phyloP scores from a whole-genome alignment of 2,113 vertebrate genomes.

The Stegostoma tigrinum region DNA sequence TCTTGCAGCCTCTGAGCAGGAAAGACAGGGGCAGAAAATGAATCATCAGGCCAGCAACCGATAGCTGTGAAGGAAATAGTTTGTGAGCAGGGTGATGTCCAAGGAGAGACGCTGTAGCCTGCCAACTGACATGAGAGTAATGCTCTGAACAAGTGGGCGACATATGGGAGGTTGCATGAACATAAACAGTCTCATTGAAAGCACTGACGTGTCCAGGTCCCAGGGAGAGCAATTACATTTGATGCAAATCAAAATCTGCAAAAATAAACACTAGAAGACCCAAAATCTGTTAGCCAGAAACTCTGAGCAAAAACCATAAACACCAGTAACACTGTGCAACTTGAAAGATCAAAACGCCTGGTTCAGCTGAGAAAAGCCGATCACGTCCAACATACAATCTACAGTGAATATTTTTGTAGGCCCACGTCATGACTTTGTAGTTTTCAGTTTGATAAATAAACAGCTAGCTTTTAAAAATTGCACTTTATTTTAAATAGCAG shows the following conservation, averaged over 20 bases:
- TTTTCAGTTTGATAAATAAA: neutral
- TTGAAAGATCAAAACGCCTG: neutral
- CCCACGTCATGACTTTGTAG: constrained; percentile 1
- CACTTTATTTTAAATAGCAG: neutral
- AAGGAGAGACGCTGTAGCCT: neutral
- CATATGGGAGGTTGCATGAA: neutral
- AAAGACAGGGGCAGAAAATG: neutral
- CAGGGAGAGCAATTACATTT: neutral
- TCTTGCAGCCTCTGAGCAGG: neutral
- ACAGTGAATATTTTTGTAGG: neutral
- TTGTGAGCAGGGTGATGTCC: neutral
- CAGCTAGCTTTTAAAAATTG: neutral
- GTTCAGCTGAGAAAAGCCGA: neutral
- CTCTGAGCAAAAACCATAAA: neutral
- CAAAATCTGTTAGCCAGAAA: neutral
- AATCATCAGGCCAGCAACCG: neutral
- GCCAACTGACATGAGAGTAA: neutral
- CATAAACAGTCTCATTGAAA: neutral
- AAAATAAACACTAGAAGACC: neutral
- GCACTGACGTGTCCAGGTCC: neutral
- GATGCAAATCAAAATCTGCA: neutral
- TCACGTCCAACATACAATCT: neutral
- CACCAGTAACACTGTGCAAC: neutral
- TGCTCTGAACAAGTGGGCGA: neutral
- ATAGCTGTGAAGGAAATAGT: neutral